Conservation (phyloP, 2,113 vertebrate species). For the Cavia aperea region DNA sequence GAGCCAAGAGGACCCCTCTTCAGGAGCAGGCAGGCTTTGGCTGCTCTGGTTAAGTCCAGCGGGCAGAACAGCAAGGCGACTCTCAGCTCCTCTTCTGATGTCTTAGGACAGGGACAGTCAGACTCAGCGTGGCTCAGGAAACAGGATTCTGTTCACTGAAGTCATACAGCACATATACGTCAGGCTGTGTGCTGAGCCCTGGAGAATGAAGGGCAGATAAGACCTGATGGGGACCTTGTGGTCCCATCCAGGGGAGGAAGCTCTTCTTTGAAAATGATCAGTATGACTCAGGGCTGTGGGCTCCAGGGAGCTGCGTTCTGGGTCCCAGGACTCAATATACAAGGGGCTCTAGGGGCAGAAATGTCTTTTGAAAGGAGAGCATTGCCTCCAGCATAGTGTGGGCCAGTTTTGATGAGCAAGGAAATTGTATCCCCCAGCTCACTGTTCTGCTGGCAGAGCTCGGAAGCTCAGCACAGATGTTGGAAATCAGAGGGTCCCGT, state of each 20-base stretch:
- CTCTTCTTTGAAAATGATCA: not conserved
- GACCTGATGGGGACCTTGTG: rapidly evolving
- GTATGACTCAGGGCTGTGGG: not conserved
- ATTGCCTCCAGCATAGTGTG: too few species aligned
- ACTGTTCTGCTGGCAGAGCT: not conserved
- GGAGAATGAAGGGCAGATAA: not conserved
- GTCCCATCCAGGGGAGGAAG: not conserved
- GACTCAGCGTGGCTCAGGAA: not conserved
- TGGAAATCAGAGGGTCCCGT: not conserved
- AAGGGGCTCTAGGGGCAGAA: not conserved
- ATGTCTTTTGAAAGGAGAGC: not conserved
- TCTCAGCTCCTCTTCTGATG: not conserved
- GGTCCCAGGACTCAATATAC: rapidly evolving
- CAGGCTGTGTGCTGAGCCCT: not conserved
- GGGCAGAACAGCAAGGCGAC: not conserved
- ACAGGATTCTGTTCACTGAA: too few species aligned
- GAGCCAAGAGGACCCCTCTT: too few species aligned
- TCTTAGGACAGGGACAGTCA: not conserved
- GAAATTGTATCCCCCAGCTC: not conserved
- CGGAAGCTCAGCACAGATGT: not conserved
- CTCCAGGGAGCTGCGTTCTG: not conserved
- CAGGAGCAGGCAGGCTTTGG: not conserved
- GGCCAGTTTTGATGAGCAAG: not conserved
- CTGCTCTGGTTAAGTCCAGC: not conserved
- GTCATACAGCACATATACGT: not conserved